Evolutionary conservation across 2,888 invertebrate species (phyloP), one percentile per base, ranked within the genome.

Genomic region (Abrostola tripartita): DNA sequence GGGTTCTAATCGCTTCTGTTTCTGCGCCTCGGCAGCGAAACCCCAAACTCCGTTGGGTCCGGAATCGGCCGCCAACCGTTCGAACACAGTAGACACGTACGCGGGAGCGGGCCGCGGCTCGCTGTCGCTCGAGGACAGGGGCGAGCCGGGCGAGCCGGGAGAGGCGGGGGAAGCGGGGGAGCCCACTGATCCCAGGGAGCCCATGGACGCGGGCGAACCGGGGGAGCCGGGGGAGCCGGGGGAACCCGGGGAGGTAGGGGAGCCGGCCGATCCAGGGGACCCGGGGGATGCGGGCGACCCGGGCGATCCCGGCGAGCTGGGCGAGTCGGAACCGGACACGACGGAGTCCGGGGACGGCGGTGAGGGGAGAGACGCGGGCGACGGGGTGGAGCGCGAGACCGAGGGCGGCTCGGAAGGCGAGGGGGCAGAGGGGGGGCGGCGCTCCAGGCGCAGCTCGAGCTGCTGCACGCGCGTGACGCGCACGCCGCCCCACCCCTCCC

Each of bases 1-100:
- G 36, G 37, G 37, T 41, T 72, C 72, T n/a, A 72, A 58, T 9
- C 68, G 72, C 24, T 71, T 71, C 54, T 93, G 94, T 78, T 95
- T 95, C 77, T 95, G 95, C 35, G 95, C 96, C 71, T 95, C 95
- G 36, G 95, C 96, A 6, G 96, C 96, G 87, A 96, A 96, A 0
- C 95, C 96, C 96, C 96, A 96, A 41, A 91, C 87, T 47, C 89
- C 90, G 65, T 82, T 87, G 65, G 88, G 85, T 12, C 87, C 85
- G 24, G 89, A 85, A 68, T 90, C 90, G 41, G 90, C 88, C 56
- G 92, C 92, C 49, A 92, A 85, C 9, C 90, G 85, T 79, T 91
- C 92, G 85, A 92, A 92, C 64, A 90, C 88, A 8, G 89, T 82
- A 50, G 89, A 88, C 38, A 84, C 79, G 74, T 81, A 85, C 65